Percentiles rank a stretch among this genome's conserved stretches.
phyloP scores from a whole-genome alignment of 2,113 vertebrate species.

The Ailuropoda melanoleuca region DNA sequence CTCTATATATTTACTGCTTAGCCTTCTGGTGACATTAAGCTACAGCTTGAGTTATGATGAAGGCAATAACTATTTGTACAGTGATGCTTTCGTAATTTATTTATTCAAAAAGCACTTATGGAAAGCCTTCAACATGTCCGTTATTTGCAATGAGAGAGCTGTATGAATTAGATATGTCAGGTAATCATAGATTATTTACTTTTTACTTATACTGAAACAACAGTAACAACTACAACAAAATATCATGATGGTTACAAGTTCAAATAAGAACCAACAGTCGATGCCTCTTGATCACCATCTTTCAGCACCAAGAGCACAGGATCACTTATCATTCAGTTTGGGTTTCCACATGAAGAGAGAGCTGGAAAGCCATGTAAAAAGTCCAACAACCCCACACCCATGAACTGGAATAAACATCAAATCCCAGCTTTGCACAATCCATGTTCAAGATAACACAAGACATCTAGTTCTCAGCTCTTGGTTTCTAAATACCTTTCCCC shows the following conservation, averaged over 20 bases:
- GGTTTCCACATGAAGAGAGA: neutral
- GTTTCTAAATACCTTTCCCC: neutral
- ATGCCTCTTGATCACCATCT: neutral
- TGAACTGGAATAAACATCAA: neutral
- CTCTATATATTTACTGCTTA: conserved; percentile 12
- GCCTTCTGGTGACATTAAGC: conserved; percentile 12
- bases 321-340: neutral
- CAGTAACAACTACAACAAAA: neutral
- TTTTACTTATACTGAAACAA: neutral
- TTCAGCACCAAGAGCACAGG: neutral
- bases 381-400: neutral
- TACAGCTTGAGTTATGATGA: conserved; percentile 48
- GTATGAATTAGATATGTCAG: neutral
- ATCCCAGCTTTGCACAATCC: neutral
- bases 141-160: neutral
- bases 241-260: neutral
- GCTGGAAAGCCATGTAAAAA: neutral
- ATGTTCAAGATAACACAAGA: neutral
- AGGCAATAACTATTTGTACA: conserved; percentile 30
- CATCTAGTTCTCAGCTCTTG: neutral
- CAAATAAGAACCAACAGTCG: neutral
- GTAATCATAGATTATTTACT: neutral
- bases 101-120: conserved; percentile 39
- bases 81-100: conserved; percentile 30
- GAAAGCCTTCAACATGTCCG: conserved; percentile 27